A percentile compares a stretch with the other conserved stretches of the same genome.
Evolutionary conservation across 2,113 vertebrate species (phyloP).

Genomic region (Cyanoderma ruficeps): DNA sequence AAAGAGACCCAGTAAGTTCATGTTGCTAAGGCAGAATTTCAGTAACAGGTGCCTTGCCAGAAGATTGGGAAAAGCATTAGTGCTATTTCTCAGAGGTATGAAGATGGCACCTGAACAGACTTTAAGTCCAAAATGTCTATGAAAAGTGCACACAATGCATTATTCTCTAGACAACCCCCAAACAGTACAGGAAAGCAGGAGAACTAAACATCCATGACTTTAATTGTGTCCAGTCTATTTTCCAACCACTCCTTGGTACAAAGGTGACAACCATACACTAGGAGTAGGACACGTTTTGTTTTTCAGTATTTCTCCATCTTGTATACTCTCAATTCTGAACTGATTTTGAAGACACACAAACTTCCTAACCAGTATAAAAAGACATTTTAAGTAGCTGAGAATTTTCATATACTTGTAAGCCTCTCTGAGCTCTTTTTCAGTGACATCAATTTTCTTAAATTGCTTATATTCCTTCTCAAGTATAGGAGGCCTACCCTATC

Average conservation of each 20-base stretch:
- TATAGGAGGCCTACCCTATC: not conserved
- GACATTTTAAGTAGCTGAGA: not conserved
- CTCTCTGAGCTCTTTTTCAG: not conserved
- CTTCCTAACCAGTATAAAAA: not conserved
- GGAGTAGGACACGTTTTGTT: not conserved
- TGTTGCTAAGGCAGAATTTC: not conserved
- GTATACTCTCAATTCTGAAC: not conserved
- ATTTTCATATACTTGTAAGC: not conserved
- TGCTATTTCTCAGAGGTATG: not conserved
- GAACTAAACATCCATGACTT: not conserved
- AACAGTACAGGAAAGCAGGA: not conserved
- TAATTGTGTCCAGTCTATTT: not conserved
- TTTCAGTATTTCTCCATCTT: not conserved
- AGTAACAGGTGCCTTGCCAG: not conserved
- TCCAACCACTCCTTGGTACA: not conserved
- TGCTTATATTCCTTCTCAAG: not conserved
- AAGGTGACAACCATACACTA: not conserved
- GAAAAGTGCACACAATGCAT: not conserved
- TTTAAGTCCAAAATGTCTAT: not conserved
- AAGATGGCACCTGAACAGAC: not conserved
- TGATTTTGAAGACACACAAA: not conserved
- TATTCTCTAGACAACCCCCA: not conserved
- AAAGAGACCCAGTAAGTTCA: not conserved
- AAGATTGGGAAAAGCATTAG: not conserved
- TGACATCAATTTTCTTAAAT: not conserved